Conservation (phyloP, 2,113 vertebrate genomes). For the Dissostichus mawsoni region DNA sequence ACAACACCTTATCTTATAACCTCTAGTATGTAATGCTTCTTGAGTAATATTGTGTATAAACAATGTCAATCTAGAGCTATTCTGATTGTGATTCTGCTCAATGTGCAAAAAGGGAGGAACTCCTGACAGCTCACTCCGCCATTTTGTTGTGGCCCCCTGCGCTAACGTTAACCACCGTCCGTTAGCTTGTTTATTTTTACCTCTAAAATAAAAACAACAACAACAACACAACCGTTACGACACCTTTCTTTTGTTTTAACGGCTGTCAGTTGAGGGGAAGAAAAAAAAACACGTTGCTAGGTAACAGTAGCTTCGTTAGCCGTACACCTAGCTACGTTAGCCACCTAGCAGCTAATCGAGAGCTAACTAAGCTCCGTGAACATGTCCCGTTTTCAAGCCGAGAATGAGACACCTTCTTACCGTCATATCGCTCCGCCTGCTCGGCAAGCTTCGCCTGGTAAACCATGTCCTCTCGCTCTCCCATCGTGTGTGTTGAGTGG, state of each 20-base stretch:
- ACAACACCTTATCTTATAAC: too few species aligned
- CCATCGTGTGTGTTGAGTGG: conserved; percentile 87
- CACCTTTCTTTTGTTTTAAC: not conserved
- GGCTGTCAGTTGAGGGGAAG: not conserved
- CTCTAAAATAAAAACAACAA: too few species aligned
- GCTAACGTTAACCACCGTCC: conserved; percentile 59
- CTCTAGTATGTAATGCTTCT: too few species aligned
- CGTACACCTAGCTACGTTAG: not conserved
- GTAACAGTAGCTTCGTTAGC: conserved; percentile 1
- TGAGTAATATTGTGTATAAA: too few species aligned
- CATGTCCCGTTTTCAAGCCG: conserved; percentile 37
- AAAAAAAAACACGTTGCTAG: not conserved
- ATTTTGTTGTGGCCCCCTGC: conserved; percentile 77
- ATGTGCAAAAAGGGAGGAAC: conserved; percentile 67
- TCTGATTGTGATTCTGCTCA: conserved; percentile 3
- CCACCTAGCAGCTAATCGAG: conserved; percentile 21
- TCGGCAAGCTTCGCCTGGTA: conserved; percentile 98
- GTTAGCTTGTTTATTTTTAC: not conserved
- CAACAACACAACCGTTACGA: not conserved
- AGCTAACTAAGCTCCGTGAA: conserved; percentile 41
- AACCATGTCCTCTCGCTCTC: conserved; percentile 94
- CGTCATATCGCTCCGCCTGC: conserved; percentile 97
- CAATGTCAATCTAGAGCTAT: too few species aligned
- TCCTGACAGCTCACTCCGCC: conserved; percentile 80
- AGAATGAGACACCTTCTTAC: conserved; percentile 80